Conservation (phyloP, 1,140 invertebrate genomes). For the Trachelipus rathkii region DNA sequence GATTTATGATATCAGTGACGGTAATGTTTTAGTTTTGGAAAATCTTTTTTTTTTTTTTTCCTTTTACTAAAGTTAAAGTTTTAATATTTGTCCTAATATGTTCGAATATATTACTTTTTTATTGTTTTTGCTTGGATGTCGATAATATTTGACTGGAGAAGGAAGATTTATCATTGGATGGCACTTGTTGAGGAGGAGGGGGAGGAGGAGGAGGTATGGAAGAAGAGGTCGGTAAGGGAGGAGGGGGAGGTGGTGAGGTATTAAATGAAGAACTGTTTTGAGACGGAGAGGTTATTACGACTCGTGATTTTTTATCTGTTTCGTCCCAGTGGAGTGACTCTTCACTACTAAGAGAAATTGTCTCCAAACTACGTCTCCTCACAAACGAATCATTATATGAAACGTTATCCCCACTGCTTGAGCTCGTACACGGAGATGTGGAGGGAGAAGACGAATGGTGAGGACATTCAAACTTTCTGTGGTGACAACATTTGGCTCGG, state of each 20-base stretch:
- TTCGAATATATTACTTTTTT: too few species aligned
- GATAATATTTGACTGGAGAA: slow-evolving; percentile 1
- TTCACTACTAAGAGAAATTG: background rate
- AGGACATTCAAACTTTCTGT: background rate
- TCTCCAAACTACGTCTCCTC: background rate
- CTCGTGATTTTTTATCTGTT: background rate
- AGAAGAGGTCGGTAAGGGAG: too few species aligned
- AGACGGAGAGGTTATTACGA: too few species aligned
- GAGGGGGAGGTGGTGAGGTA: too few species aligned
- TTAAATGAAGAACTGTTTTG: too few species aligned
- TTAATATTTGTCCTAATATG: too few species aligned
- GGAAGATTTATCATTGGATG: background rate
- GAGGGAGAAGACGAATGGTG: background rate
- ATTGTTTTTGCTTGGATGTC: background rate
- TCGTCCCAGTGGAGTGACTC: background rate
- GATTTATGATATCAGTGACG: too few species aligned
- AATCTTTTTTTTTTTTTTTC: too few species aligned
- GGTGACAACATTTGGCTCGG: background rate
- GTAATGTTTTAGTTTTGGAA: too few species aligned
- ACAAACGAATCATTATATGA: background rate
- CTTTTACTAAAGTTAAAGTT: too few species aligned
- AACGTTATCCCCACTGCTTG: background rate
- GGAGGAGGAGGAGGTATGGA: background rate
- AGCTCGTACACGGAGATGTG: background rate
- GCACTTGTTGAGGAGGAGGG: background rate